phyloP scores from a whole-genome alignment of 1,140 invertebrate genomes.

The Notospermus geniculatus region DNA sequence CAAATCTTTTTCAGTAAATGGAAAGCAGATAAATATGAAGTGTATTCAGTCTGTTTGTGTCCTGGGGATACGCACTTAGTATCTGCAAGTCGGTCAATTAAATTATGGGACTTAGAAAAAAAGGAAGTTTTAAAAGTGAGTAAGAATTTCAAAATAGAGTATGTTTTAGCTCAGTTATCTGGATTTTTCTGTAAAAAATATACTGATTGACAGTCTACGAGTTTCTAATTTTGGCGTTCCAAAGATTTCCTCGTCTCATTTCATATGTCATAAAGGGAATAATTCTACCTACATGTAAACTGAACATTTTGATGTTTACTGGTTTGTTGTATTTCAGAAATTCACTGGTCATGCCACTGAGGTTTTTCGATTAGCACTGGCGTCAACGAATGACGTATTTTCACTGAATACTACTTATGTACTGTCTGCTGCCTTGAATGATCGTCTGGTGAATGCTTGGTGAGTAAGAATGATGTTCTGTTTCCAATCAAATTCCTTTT shows the following conservation, averaged over 20 bases:
- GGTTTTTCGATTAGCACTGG: slow-evolving; percentile 60
- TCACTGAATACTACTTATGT: slow-evolving; percentile 57
- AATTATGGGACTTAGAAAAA: slow-evolving; percentile 65
- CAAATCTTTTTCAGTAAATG: slow-evolving; percentile 59
- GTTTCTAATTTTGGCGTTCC: not conserved
- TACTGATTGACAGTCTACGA: not conserved
- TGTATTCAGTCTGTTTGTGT: slow-evolving; percentile 64
- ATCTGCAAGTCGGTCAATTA: slow-evolving; percentile 66
- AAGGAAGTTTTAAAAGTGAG: slow-evolving; percentile 60
- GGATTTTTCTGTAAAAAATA: not conserved
- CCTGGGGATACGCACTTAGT: slow-evolving; percentile 64
- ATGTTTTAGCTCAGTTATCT: not conserved
- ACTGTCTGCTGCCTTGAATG: slow-evolving; percentile 63
- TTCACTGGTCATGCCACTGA: slow-evolving; percentile 70
- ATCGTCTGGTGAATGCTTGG: slow-evolving; percentile 65
- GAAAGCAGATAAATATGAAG: slow-evolving; percentile 66
- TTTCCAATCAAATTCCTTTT: slow-evolving; percentile 4
- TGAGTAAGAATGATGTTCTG: slow-evolving; percentile 34
- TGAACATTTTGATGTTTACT: no score
- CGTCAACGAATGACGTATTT: slow-evolving; percentile 42
- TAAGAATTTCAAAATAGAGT: not conserved
- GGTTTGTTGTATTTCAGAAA: slow-evolving; percentile 31
- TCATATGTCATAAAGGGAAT: not conserved
- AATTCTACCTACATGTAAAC: not conserved
- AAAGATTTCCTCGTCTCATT: not conserved